Conservation (phyloP, 2,797 vertebrate species). For the Carapus acus region DNA sequence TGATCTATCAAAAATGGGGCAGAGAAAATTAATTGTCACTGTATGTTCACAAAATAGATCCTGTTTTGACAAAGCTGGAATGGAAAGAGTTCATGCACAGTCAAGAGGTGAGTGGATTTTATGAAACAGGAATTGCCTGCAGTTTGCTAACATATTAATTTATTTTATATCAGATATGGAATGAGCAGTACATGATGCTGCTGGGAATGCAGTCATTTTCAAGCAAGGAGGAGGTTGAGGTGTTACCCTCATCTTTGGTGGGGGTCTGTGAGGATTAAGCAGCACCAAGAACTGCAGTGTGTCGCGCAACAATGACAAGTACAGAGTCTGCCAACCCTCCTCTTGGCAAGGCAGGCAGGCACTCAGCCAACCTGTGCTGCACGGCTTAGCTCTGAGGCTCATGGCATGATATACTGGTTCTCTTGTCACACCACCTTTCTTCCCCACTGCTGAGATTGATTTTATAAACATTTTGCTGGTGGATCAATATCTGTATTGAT, state of each 20-base stretch:
- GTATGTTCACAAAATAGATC: no score
- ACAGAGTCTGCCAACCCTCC: constrained; percentile 57
- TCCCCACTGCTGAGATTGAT: constrained; percentile 82
- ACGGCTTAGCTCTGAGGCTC: constrained; percentile 62
- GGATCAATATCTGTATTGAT: constrained; percentile 99
- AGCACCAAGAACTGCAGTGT: constrained; percentile 37
- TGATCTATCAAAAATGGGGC: no score
- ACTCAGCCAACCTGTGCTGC: constrained; percentile 67
- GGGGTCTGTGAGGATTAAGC: constrained; percentile 57
- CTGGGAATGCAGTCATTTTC: constrained; percentile 58
- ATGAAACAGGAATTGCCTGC: constrained; percentile 62
- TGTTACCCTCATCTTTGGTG: constrained; percentile 38
- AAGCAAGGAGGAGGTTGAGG: constrained; percentile 53
- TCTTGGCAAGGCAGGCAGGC: constrained; percentile 68
- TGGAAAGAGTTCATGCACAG: constrained; percentile 23
- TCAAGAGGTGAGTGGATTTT: constrained; percentile 26
- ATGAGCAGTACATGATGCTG: constrained; percentile 30
- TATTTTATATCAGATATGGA: constrained; percentile 58
- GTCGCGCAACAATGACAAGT: constrained; percentile 52
- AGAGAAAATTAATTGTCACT: no score
- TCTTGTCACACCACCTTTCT: constrained; percentile 61
- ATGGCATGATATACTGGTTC: constrained; percentile 71
- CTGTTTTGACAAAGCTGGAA: background rate
- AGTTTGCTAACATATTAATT: constrained; percentile 74
- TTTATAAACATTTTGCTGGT: constrained; percentile 99